These are phyloP conservation scores for Orchesella cincta DNA, from an alignment of 1,140 invertebrate genomes.

Conservation along the genomic window DNA sequence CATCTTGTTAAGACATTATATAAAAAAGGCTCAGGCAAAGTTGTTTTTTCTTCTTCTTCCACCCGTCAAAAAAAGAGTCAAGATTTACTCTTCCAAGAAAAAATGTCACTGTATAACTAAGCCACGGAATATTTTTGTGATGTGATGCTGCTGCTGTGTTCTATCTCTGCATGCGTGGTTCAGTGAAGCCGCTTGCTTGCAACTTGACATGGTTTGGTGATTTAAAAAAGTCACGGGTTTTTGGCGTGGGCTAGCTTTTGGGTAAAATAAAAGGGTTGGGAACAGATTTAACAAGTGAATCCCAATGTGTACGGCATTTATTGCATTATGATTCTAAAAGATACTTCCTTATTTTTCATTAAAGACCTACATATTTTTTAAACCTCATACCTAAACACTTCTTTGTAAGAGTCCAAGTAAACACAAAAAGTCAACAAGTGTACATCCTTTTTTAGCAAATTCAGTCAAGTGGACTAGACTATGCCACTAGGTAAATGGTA, in stretches of 20 bases:
- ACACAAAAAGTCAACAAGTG: not conserved
- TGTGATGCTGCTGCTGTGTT: not conserved
- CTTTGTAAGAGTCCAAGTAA: no score
- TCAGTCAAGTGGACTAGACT: slow-evolving; percentile 16
- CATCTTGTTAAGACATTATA: not conserved
- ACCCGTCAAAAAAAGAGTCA: not conserved
- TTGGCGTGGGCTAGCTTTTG: not conserved
- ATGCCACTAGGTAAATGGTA: slow-evolving; percentile 25
- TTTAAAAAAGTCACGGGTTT: slow-evolving; percentile 28
- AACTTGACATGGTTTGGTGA: slow-evolving; percentile 23
- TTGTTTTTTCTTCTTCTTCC: not conserved
- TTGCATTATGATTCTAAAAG: not conserved
- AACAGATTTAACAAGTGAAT: not conserved
- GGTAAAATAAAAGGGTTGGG: not conserved
- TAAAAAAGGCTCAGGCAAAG: not conserved
- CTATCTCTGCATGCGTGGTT: not conserved
- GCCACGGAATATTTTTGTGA: not conserved
- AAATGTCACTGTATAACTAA: slow-evolving; percentile 28
- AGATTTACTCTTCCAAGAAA: slow-evolving; percentile 20
- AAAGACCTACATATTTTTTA: not conserved
- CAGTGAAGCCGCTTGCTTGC: slow-evolving; percentile 21
- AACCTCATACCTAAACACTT: no score
- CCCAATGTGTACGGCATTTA: not conserved
- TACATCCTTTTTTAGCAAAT: slow-evolving; percentile 4
- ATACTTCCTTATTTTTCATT: not conserved